Base-by-base conservation (phyloP, 2,113 vertebrate species). In the Scytalopus superciliaris region DNA sequence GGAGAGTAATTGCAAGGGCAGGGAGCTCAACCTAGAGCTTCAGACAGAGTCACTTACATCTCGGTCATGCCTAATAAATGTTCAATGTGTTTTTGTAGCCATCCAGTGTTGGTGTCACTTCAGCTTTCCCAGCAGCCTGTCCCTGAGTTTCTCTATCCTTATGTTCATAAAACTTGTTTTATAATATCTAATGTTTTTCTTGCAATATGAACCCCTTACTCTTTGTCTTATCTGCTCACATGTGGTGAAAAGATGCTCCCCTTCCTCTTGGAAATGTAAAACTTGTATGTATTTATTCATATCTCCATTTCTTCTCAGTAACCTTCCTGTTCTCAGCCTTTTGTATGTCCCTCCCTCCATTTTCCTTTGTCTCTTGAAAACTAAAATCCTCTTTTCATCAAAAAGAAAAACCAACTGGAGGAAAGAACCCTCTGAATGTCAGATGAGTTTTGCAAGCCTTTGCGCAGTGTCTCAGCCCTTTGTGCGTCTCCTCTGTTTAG, bases 401-500 rank as follows among this genome's bases (percentile, higher is more conserved):
- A 57, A 53, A 55, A 14, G 7, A 23, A 77, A 87, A 88, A 53
- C 17, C 72, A 63, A 39, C 8, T 53, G 76, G 50, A 86, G 50
- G 74, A 33, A 77, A 82, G 47, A 76, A 27, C 27, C 2, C 17
- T 37, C 15, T 2, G 19, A 77, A 80, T 5, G 27, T 30, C 63
- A 59, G 84, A 84, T 70, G 92, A 55, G 49, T 84, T 95, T 89
- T 89, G 84, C 86, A 87, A 92, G 47, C 68, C 73, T 40, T 63
- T 5, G 2, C 1, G 0, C 55, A 15, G 82, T 31, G 31, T 69
- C 73, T 49, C 89, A 56, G 95, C 91, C 80, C 89, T 97, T 94
- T 95, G 96, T 94, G 84, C 89, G 84, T 70, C 87, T 84, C 14
- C 62, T 83, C 30, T 97, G 94, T 95, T 96, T 94, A 95, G 94